phyloP scores from a whole-genome alignment of 2,888 invertebrate genomes.

The Drosophila paramelanica region DNA sequence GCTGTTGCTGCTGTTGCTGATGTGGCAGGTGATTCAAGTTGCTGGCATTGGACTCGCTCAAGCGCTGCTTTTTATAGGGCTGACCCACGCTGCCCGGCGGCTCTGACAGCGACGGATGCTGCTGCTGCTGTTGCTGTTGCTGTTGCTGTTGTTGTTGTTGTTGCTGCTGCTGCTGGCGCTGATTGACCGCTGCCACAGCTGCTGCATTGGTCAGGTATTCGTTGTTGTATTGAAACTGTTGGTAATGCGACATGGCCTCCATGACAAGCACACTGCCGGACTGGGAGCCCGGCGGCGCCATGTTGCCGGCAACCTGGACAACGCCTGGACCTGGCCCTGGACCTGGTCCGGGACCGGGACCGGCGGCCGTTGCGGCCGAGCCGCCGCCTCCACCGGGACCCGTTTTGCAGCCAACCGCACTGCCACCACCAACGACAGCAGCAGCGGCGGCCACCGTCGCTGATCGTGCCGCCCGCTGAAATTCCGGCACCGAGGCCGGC shows the following conservation, averaged over 20 bases:
- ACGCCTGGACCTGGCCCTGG: conserved; percentile 32
- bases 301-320: conserved; percentile 67
- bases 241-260: conserved; percentile 70
- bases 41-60: conserved; percentile 77
- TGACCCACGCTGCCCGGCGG: conserved; percentile 82
- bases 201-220: conserved; percentile 84
- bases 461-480: conserved; percentile 78
- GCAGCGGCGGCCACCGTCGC: conserved; percentile 68
- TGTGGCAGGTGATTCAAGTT: conserved; percentile 84
- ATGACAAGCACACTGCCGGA: conserved; percentile 71
- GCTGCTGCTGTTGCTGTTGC: conserved; percentile 84
- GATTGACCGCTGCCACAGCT: conserved; percentile 65
- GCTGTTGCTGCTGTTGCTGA: conserved; percentile 70
- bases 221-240: conserved; percentile 83
- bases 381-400: conserved; percentile 37
- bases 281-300: conserved; percentile 65
- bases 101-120: conserved; percentile 82
- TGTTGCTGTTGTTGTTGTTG: conserved; percentile 58
- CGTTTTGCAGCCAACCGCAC: conserved; percentile 54
- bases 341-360: conserved; percentile 8
- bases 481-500: conserved; percentile 79
- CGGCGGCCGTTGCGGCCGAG: conserved; percentile 18
- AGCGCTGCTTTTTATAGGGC: conserved; percentile 83
- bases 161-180: conserved; percentile 85
- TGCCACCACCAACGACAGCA: conserved; percentile 36